These are phyloP conservation scores for Cecidostiba fungosa DNA, from an alignment of 2,888 invertebrate species.

Conservation along the genomic window DNA sequence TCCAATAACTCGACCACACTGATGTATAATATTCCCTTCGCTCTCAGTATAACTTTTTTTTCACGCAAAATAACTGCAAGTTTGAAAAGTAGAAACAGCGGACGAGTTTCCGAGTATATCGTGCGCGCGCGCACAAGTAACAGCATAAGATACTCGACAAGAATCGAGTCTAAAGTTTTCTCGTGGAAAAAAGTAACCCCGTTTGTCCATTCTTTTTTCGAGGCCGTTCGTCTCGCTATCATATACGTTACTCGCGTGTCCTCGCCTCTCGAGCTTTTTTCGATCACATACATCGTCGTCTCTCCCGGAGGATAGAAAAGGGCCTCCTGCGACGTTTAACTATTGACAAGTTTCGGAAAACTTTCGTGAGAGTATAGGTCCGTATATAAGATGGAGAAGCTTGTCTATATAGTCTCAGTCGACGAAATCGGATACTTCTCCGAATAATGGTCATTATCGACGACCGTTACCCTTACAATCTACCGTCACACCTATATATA, in stretches of 20 bases:
- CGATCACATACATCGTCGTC: not conserved
- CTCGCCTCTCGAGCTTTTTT: not conserved
- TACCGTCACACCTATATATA: not conserved
- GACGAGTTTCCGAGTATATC: slow-evolving; percentile 38
- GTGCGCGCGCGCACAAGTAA: not conserved
- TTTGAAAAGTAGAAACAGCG: slow-evolving; percentile 27
- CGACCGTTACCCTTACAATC: not conserved
- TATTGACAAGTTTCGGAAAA: slow-evolving; percentile 54
- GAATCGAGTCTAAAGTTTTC: slow-evolving; percentile 47
- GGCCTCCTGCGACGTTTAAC: slow-evolving; percentile 41
- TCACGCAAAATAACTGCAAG: slow-evolving; percentile 2
- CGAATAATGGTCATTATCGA: slow-evolving; percentile 13
- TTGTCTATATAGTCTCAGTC: slow-evolving; percentile 14
- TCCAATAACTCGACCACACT: not conserved
- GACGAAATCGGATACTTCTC: not conserved
- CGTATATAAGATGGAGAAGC: not conserved
- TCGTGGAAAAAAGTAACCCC: slow-evolving; percentile 29
- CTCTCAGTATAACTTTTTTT: not conserved
- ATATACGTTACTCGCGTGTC: slow-evolving; percentile 35
- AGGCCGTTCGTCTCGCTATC: slow-evolving; percentile 6
- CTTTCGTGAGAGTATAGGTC: slow-evolving; percentile 12
- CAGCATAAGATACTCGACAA: slow-evolving; percentile 24
- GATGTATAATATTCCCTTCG: not conserved
- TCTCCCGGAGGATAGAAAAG: not conserved
- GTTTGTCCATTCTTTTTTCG: slow-evolving; percentile 31